Conservation (phyloP, 2,888 invertebrate species). For the Girardia tigrina region DNA sequence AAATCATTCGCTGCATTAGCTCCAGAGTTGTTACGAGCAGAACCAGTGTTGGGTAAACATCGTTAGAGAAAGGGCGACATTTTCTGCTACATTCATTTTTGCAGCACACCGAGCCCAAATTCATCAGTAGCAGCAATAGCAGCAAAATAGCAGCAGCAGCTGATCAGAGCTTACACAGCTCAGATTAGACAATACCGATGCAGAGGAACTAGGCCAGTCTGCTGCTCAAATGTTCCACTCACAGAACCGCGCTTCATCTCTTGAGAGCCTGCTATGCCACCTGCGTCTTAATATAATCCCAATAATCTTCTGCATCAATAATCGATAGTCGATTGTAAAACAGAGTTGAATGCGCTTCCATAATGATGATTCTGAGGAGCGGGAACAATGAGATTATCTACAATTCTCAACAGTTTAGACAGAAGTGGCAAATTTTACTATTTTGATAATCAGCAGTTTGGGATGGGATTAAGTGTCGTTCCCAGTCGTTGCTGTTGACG, state of each 20-base stretch:
- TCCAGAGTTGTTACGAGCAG: background rate
- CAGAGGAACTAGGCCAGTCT: background rate
- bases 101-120: background rate
- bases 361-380: background rate
- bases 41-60: background rate
- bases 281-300: background rate
- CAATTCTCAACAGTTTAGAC: background rate
- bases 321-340: background rate
- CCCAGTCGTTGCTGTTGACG: background rate
- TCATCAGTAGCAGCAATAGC: background rate
- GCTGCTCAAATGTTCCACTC: background rate
- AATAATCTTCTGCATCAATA: background rate
- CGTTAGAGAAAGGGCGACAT: background rate
- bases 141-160: background rate
- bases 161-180: background rate
- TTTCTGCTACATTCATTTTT: background rate
- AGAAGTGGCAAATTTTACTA: background rate
- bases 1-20: background rate
- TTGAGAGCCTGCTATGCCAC: background rate
- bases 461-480: background rate
- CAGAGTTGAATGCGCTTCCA: background rate
- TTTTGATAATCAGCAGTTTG: background rate
- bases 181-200: background rate
- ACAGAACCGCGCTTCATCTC: background rate
- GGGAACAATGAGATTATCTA: background rate